Evolutionary conservation across 1,140 invertebrate genomes (phyloP), one percentile per base, ranked within the genome.

Genomic region (Drosophila takahashii): DNA sequence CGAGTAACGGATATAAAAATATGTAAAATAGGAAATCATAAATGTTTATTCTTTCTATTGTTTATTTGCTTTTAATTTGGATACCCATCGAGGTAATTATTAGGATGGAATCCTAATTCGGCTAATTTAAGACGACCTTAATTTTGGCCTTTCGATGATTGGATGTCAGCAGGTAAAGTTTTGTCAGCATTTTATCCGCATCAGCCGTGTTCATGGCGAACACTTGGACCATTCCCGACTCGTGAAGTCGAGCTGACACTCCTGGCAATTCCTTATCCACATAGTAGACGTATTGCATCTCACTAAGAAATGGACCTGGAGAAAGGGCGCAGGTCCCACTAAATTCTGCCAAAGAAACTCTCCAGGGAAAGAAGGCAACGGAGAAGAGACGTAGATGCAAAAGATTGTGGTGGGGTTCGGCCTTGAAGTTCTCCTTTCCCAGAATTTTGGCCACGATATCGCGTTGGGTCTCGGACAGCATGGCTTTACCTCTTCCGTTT

Each of bases 131-230:
- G 22, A 27, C 6, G 18, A 13, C 42, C 4, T 45, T 13, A 10
- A 22, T n/a, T 26, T 26, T 13, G 45, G 45, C 6, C 13, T 15
- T 47, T n/a, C 76, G 70, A 61, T 79, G 39, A 15, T 70, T 79
- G 39, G 64, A 41, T 1, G 64, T 75, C 0, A 79, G 39, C 0
- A 51, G 7, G 27, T 72, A 81, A 1, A 79, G 48, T 8, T 64
- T 76, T 15, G 62, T 22, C 4, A 79, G 27, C 66, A 81, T 81
- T 6, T 47, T 32, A 22, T 81, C 65, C 1, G 78, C 76, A 26
- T 48, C 34, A 7, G 15, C 18, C 0, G 60, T 18, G 37, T n/a
- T 71, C 48, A 77, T 66, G 3, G 72, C 72, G 42, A 56, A 66
- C 5, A 81, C 77, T 1, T 76, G 57, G 0, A 79, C 41, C 7